Evolutionary conservation across 2,113 vertebrate genomes (phyloP).

Genomic region (Protobothrops mucrosquamatus): DNA sequence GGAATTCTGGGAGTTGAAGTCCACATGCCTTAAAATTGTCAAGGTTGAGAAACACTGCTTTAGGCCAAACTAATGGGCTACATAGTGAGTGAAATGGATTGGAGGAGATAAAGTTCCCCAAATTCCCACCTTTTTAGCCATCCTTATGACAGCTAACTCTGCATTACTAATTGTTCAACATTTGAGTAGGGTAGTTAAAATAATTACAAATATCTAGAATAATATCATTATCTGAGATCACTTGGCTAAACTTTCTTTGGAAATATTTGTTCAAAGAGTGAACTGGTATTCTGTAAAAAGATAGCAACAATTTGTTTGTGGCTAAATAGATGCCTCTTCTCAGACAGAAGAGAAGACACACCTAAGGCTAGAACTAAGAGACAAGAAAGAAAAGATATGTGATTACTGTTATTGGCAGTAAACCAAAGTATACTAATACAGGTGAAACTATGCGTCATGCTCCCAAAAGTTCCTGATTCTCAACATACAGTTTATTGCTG

Average conservation of each 20-base stretch:
- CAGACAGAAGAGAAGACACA: conserved; percentile 64
- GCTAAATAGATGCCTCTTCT: conserved; percentile 64
- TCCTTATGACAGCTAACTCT: background rate
- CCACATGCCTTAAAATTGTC: too few species aligned
- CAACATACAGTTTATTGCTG: conserved; percentile 37
- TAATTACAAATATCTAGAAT: background rate
- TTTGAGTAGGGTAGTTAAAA: background rate
- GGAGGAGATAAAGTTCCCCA: too few species aligned
- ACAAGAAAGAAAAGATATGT: conserved; percentile 39
- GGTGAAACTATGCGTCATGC: conserved; percentile 68
- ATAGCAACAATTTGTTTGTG: conserved; percentile 60
- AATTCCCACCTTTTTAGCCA: too few species aligned
- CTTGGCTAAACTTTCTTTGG: conserved; percentile 19
- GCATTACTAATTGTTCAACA: background rate
- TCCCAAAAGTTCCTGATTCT: conserved; percentile 48
- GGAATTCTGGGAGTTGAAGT: too few species aligned
- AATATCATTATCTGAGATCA: background rate
- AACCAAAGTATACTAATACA: conserved; percentile 62
- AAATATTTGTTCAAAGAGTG: conserved; percentile 52
- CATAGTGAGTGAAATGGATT: background rate
- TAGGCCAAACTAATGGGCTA: background rate
- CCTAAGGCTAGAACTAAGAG: conserved; percentile 65
- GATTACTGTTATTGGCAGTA: conserved; percentile 37
- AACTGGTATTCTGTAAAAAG: conserved; percentile 55
- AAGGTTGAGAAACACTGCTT: too few species aligned